Percentiles rank a stretch among this genome's conserved stretches.
phyloP scores from a whole-genome alignment of 2,113 vertebrate species.

The Tursiops truncatus region DNA sequence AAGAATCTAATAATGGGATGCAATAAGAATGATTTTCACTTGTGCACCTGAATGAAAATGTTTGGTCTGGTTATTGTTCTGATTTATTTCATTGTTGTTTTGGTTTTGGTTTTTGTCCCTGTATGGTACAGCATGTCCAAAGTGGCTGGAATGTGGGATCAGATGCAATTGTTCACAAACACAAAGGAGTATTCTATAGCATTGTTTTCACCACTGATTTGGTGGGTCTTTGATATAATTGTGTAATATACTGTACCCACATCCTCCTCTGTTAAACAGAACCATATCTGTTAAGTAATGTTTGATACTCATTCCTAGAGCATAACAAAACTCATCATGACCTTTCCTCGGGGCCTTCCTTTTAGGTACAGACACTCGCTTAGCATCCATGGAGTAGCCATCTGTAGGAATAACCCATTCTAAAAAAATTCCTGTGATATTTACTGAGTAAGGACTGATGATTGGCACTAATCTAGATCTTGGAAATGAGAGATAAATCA shows the following conservation, averaged over 20 bases:
- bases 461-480: not conserved
- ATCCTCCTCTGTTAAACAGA: not conserved
- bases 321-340: not conserved
- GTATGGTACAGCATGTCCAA: not conserved
- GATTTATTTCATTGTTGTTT: not conserved
- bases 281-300: not conserved
- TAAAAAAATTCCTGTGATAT: not conserved
- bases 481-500: not conserved
- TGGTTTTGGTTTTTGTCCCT: not conserved
- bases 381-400: not conserved
- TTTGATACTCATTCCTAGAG: not conserved
- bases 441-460: not conserved
- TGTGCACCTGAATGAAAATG: slow-evolving; percentile 48
- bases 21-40: slow-evolving; percentile 63
- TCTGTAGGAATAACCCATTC: not conserved
- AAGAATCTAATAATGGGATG: slow-evolving; percentile 55
- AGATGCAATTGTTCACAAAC: not conserved
- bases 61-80: not conserved
- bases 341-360: not conserved
- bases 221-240: not conserved
- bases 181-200: not conserved
- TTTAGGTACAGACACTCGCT: not conserved
- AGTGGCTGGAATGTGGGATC: not conserved
- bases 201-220: not conserved
- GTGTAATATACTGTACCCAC: too few relatives aligned